Evolutionary conservation across 1,140 invertebrate genomes (phyloP).

Genomic region (Galleria mellonella): DNA sequence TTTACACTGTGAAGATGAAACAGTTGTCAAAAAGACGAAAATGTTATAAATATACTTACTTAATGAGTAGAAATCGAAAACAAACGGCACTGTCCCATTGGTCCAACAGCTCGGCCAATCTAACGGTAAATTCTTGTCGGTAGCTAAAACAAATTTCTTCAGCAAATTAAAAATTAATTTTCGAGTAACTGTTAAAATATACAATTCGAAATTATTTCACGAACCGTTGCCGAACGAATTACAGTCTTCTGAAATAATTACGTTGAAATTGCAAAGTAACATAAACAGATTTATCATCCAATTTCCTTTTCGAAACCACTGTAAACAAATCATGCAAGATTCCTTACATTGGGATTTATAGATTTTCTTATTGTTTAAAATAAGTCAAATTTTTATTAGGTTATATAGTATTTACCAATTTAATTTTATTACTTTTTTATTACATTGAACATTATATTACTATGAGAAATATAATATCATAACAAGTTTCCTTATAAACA

Average conservation of each 20-base stretch:
- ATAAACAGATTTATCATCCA: conserved; percentile 19
- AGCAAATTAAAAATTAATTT: not conserved
- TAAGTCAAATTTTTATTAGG: no score
- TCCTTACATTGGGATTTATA: no score
- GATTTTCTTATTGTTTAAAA: no score
- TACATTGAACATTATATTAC: no score
- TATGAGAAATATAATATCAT: no score
- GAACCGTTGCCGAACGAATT: not conserved
- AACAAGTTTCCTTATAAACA: no score
- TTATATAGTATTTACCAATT: no score
- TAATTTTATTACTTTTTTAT: no score
- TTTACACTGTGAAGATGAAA: no score
- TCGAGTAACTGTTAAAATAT: not conserved
- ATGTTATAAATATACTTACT: conserved; percentile 27
- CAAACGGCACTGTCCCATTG: conserved; percentile 35
- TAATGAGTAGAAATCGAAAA: conserved; percentile 40
- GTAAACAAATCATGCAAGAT: not conserved
- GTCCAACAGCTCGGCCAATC: conserved; percentile 42
- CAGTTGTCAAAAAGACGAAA: no score
- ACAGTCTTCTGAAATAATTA: conserved; percentile 12
- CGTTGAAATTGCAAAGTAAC: conserved; percentile 19
- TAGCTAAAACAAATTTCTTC: conserved; percentile 23
- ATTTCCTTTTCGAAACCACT: conserved; percentile 12
- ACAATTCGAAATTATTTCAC: not conserved
- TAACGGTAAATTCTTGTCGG: conserved; percentile 12